phyloP scores from a whole-genome alignment of 2,797 vertebrate species.

The Epinephelus coioides region DNA sequence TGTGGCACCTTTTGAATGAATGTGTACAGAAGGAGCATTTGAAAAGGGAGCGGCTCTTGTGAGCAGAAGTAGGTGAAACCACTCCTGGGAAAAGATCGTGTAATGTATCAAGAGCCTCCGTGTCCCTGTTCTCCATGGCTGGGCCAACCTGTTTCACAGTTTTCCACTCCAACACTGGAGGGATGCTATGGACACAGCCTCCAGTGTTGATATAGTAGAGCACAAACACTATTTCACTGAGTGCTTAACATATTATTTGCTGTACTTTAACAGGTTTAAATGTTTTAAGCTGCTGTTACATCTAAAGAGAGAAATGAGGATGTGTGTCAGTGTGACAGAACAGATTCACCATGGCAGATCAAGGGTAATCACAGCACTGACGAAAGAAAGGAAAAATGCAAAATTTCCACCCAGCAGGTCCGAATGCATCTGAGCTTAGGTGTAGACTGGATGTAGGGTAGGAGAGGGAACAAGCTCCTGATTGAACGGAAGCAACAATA shows the following conservation, averaged over 20 bases:
- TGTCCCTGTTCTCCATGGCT: conserved; percentile 22
- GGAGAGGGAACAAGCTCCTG: conserved; percentile 59
- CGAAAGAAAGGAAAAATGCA: background rate
- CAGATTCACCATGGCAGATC: background rate
- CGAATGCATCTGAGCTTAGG: conserved; percentile 25
- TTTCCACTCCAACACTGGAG: conserved; percentile 4
- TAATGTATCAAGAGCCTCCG: conserved; percentile 2
- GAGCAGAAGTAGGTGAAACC: conserved; percentile 35
- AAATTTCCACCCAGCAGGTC: conserved; percentile 16
- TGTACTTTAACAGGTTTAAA: background rate
- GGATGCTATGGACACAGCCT: conserved; percentile 1
- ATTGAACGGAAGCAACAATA: conserved; percentile 71
- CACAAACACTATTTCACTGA: background rate
- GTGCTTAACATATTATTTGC: background rate
- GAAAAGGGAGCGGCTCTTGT: conserved; percentile 17
- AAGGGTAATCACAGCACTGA: background rate
- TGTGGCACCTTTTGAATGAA: conserved; percentile 11
- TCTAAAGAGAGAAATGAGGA: background rate
- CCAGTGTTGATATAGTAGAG: background rate
- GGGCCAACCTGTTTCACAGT: conserved; percentile 55
- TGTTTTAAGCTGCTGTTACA: background rate
- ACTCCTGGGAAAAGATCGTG: conserved; percentile 18
- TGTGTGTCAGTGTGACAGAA: background rate
- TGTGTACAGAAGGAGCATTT: conserved; percentile 17
- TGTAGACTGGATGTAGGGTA: conserved; percentile 32